A percentile compares a stretch with the other conserved stretches of the same genome.
Conservation (phyloP, 2,797 vertebrate species). For the Chrosomus eos region DNA sequence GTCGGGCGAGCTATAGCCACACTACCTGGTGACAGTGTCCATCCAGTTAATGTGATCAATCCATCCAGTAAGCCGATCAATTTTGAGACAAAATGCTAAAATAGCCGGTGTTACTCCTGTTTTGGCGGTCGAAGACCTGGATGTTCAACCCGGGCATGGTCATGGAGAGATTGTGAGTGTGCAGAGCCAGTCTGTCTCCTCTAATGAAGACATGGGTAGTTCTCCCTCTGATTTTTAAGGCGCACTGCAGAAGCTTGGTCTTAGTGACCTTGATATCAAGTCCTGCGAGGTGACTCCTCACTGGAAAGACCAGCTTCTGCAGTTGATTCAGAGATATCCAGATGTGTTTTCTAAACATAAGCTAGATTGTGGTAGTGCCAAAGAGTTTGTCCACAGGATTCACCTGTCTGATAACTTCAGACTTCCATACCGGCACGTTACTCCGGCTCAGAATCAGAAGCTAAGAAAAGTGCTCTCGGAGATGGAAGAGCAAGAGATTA, state of each 20-base stretch:
- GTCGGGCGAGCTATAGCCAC: not conserved
- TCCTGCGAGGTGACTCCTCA: not conserved
- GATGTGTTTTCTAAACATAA: conserved; percentile 35
- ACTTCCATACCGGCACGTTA: not conserved
- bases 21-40: not conserved
- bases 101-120: not conserved
- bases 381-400: not conserved
- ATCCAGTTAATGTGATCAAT: not conserved
- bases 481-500: not conserved
- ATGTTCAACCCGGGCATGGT: not conserved
- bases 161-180: not conserved
- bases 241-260: not conserved
- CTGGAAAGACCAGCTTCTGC: conserved; percentile 21
- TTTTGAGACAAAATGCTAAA: not conserved
- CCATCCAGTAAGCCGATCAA: not conserved
- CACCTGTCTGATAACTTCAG: not conserved
- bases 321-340: conserved; percentile 27
- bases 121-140: not conserved
- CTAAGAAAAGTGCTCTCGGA: not conserved
- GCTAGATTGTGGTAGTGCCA: not conserved
- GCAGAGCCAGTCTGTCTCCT: not conserved
- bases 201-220: accelerated
- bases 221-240: no score
- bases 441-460: not conserved
- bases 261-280: not conserved